A percentile compares a stretch with the other conserved stretches of the same genome.
Evolutionary conservation across 2,113 vertebrate species (phyloP).

Genomic region (Lontra canadensis): DNA sequence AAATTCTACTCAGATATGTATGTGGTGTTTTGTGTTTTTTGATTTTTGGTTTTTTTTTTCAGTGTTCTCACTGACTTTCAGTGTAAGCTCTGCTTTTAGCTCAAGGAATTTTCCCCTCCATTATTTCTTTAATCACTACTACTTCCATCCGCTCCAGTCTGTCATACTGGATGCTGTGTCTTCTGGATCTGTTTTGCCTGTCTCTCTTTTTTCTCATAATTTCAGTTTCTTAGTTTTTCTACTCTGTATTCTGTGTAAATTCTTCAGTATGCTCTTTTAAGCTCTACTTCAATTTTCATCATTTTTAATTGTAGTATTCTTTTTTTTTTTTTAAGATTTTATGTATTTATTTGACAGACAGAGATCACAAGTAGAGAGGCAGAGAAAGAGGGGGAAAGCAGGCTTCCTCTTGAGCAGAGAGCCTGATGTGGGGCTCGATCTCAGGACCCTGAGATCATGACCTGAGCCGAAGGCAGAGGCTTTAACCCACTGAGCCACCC

Average conservation of each 20-base stretch:
- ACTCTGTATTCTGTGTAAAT: not conserved
- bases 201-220: not conserved
- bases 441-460: too few relatives aligned
- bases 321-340: not conserved
- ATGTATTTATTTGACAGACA: too few relatives aligned
- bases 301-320: slow-evolving; percentile 4
- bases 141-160: not conserved
- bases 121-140: slow-evolving; percentile 24
- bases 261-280: not conserved
- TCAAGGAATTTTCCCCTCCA: not conserved
- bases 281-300: slow-evolving; percentile 24
- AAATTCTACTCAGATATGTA: slow-evolving; percentile 28
- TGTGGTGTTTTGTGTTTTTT: not conserved
- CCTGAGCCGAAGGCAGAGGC: too few relatives aligned
- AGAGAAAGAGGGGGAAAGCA: too few relatives aligned
- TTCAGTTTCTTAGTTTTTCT: slow-evolving; percentile 25
- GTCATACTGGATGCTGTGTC: not conserved
- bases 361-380: too few relatives aligned
- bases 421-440: too few relatives aligned
- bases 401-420: too few relatives aligned
- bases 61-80: not conserved
- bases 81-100: not conserved
- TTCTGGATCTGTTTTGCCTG: not conserved
- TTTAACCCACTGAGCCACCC: too few relatives aligned
- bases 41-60: not conserved